phyloP scores from a whole-genome alignment of 1,140 invertebrate genomes.

The Calycopis cecrops region DNA sequence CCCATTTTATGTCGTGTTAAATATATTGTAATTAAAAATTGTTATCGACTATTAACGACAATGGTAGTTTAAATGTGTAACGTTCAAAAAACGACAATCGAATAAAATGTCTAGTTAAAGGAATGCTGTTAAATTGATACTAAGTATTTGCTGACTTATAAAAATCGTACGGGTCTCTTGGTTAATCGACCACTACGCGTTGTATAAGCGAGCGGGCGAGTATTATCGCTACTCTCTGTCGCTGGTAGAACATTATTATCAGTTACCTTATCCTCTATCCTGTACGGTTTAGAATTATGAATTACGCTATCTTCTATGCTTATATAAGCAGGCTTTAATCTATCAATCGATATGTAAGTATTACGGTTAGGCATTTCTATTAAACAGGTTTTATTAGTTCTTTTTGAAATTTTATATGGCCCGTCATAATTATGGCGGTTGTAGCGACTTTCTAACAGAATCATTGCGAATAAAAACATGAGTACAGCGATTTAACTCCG shows the following conservation, averaged over 20 bases:
- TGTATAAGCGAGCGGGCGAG: too few relatives aligned
- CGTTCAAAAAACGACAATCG: neutral
- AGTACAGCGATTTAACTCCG: slow-evolving; percentile 23
- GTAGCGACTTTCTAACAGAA: slow-evolving; percentile 21
- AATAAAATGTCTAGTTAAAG: neutral
- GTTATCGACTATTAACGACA: neutral
- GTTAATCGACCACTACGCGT: too few relatives aligned
- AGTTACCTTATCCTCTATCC: neutral
- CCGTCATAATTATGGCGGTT: slow-evolving; percentile 32
- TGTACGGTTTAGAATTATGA: neutral
- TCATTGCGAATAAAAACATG: slow-evolving; percentile 33
- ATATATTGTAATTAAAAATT: too few relatives aligned
- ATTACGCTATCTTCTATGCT: slow-evolving; percentile 12
- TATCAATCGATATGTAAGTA: slow-evolving; percentile 21
- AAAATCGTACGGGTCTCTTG: too few relatives aligned
- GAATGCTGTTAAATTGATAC: neutral
- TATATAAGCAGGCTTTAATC: slow-evolving; percentile 26
- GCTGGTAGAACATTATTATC: neutral
- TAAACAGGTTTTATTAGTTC: slow-evolving; percentile 20
- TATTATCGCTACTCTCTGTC: too few relatives aligned
- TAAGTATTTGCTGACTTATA: too few relatives aligned
- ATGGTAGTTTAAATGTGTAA: neutral
- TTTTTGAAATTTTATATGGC: slow-evolving; percentile 24
- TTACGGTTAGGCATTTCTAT: slow-evolving; percentile 20
- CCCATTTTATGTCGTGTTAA: too few relatives aligned